Base-by-base conservation (phyloP, 2,888 invertebrate species). In the Tenthredo livida region DNA sequence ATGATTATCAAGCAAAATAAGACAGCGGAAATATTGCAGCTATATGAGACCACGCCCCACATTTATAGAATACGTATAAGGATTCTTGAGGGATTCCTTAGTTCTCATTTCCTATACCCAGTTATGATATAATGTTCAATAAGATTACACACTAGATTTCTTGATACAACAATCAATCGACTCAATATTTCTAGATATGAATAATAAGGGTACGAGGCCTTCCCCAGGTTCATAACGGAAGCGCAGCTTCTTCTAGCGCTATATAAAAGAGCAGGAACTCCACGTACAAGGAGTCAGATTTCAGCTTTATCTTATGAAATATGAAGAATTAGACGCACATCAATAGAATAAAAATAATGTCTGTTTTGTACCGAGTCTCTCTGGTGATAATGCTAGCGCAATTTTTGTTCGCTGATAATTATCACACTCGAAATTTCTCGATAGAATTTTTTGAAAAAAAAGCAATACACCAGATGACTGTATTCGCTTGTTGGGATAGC, bases 401-500 rank as follows among this genome's bases (percentile, higher is more conserved):
- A 6, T 6, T 17, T 73, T 10, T 15, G 7, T 15, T 40, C 25
- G 21, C 40, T 37, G 50, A 61, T 37, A 40, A 80, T 80, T 61
- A n/a, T 21, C 21, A 40, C 12, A 29, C 21, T 25, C 61, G 54
- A 21, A 61, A 80, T 40, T 40, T 80, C 6, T 15, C 80, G 3
- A 84, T 86, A 43, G 87, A 88, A 37, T 89, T 88, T 86, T 90
- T 89, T 82, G 17, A 7, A 17, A 47, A 80, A 17, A 89, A 88
- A 84, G 86, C 87, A 77, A 85, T 89, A 33, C 83, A 84, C 17
- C 88, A 90, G 58, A 85, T 89, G 61, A 88, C 88, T 37, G 80
- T 86, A 1, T 90, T 90, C 61, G 88, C 85, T 21, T 90, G 90
- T 84, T 89, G 89, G 89, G 84, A 88, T 37, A 78, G 54, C 12